These are phyloP conservation scores for Orchesella cincta DNA, from an alignment of 1,140 invertebrate species.

Conservation along the genomic window DNA sequence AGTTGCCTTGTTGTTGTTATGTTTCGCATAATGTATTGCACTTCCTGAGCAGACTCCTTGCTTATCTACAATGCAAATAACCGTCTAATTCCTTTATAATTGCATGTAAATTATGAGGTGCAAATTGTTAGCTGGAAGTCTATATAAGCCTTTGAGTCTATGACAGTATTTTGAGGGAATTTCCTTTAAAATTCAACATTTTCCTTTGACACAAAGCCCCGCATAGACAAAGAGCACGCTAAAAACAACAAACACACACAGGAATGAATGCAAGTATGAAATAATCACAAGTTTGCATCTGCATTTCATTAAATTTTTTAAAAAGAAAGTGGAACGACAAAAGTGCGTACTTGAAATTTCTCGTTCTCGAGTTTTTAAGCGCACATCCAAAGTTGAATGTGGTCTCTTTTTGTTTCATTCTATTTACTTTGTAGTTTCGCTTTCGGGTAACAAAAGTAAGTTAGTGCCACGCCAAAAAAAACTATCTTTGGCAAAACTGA, in stretches of 20 bases:
- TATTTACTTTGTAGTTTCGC: background rate
- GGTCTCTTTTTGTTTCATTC: background rate
- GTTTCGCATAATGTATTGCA: too few species aligned
- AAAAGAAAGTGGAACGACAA: background rate
- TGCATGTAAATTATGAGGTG: constrained; percentile 20
- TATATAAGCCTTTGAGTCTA: background rate
- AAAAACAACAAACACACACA: too few species aligned
- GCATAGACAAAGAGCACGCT: background rate
- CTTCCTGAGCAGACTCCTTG: too few species aligned
- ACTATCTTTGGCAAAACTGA: too few species aligned
- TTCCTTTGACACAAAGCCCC: background rate
- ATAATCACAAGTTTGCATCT: background rate
- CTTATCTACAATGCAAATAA: background rate
- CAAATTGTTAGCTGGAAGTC: constrained; percentile 4
- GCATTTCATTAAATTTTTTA: background rate
- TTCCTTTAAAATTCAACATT: background rate
- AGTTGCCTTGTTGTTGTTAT: background rate
- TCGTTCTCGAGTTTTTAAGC: too few species aligned
- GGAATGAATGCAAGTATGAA: too few species aligned
- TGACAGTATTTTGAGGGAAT: background rate
- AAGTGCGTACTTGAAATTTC: background rate
- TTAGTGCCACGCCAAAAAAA: too few species aligned
- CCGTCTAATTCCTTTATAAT: background rate
- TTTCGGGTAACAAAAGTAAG: too few species aligned
- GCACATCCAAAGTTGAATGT: too few species aligned